Percentiles rank a stretch among this genome's conserved stretches.
phyloP scores from a whole-genome alignment of 23 tunicate genomes.

The Halocynthia roretzi region DNA sequence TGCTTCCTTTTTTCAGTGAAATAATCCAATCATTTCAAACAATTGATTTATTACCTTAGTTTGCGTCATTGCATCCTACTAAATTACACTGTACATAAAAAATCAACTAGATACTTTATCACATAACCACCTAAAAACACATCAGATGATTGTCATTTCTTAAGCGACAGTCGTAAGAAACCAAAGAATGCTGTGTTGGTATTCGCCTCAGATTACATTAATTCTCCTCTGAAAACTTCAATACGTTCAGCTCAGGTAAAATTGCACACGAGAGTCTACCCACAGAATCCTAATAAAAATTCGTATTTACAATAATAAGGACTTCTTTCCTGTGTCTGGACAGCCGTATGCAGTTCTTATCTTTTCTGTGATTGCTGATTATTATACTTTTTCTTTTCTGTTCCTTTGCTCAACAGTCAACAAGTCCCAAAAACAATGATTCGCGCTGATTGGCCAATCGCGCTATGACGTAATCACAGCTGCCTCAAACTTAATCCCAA shows the following conservation, averaged over 20 bases:
- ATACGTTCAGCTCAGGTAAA: neutral
- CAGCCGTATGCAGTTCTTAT: neutral
- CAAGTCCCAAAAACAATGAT: conserved; percentile 5
- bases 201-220: neutral
- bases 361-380: neutral
- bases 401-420: neutral
- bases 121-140: too few species aligned
- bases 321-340: neutral
- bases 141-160: too few species aligned
- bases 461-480: conserved; percentile 56
- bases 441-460: conserved; percentile 29
- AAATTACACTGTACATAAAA: neutral
- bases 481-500: conserved; percentile 33
- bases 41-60: too few species aligned
- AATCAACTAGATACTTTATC: neutral
- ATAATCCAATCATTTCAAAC: too few species aligned
- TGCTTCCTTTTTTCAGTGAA: too few species aligned
- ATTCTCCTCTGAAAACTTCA: neutral
- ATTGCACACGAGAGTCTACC: neutral
- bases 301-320: neutral
- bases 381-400: neutral
- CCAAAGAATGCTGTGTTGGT: too few species aligned
- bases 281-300: neutral
- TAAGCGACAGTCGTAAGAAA: too few species aligned
- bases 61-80: too few species aligned